Evolutionary conservation across 2,888 invertebrate genomes (phyloP).

Genomic region (Tachina grossa): DNA sequence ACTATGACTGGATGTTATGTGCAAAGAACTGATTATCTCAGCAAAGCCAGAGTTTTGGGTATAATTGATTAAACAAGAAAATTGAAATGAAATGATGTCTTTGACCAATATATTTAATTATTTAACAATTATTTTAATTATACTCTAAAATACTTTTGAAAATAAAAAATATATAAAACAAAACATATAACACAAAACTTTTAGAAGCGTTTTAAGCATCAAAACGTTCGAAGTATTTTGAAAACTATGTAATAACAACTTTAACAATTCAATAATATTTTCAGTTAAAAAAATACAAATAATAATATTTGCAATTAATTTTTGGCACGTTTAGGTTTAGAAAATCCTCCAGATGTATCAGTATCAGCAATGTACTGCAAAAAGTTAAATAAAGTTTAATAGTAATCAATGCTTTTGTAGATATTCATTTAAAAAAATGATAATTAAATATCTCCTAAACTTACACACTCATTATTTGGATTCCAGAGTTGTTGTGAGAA

Average conservation of each 20-base stretch:
- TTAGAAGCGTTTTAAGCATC: slow-evolving; percentile 6
- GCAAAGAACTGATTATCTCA: slow-evolving; percentile 87
- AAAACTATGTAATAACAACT: slow-evolving; percentile 3
- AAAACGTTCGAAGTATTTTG: slow-evolving; percentile 25
- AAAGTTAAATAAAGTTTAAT: neutral
- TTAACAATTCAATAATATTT: slow-evolving; percentile 39
- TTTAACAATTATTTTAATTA: neutral
- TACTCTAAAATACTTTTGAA: neutral
- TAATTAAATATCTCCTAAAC: neutral
- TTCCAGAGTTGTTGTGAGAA: slow-evolving; percentile 42
- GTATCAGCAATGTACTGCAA: slow-evolving; percentile 57
- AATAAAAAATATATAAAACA: neutral
- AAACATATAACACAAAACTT: neutral
- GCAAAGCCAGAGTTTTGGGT: slow-evolving; percentile 84
- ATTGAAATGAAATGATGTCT: neutral
- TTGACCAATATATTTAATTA: neutral
- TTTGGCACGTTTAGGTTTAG: slow-evolving; percentile 56
- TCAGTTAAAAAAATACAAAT: slow-evolving; percentile 7
- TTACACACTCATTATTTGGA: slow-evolving; percentile 43
- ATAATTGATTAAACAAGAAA: slow-evolving; percentile 80
- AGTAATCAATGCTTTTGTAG: neutral
- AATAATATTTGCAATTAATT: slow-evolving; percentile 1
- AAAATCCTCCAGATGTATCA: slow-evolving; percentile 60
- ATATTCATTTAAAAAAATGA: neutral
- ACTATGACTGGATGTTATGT: slow-evolving; percentile 89